Base-by-base conservation (phyloP, 2,797 vertebrate genomes). In the Chaenodraco wilsoni region DNA sequence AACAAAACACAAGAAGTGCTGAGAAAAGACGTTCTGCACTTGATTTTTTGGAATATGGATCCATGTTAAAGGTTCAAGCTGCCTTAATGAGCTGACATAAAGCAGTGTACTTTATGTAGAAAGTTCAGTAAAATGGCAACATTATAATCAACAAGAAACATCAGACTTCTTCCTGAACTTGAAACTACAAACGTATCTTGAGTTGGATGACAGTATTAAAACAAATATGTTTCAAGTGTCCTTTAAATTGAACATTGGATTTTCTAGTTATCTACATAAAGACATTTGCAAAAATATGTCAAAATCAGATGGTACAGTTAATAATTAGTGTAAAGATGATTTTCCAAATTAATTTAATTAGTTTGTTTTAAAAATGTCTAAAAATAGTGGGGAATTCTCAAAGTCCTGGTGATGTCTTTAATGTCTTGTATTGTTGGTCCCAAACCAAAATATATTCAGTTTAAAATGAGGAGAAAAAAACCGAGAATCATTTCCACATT, bases 1-100 rank as follows among this genome's bases (percentile, higher is more conserved):
- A 19, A 66, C 45, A n/a, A 56, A 65, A 65, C 21, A 65, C 31
- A 54, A 50, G 57, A 19, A 56, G 56, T 23, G 56, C 31, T 79
- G 51, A 70, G 62, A 58, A 1, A 13, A 69, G 6, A 37, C 33
- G 6, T 16, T 45, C 33, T 65, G 5, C 2, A 23, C 44, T 55
- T 58, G 3, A 51, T 21, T 49, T 58, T 55, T 62, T 6, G 17
- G 46, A 69, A 46, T 46, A 48, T 10, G 14, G 10, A 69, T 14
- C 8, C 3, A 12, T 66, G 19, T 45, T 1, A 64, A 23, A 54
- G 21, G 15, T 48, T 65, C 1, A 61, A 61, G 43, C 21, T 27
- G 9, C 64, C 3, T 46, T 43, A 60, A 3, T 54, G 2, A 46
- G 40, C 10, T 48, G 2, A 12, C 43, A 45, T 52, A 21, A 12